Conservation (phyloP, 1,140 invertebrate genomes). For the Heterodera schachtii region DNA sequence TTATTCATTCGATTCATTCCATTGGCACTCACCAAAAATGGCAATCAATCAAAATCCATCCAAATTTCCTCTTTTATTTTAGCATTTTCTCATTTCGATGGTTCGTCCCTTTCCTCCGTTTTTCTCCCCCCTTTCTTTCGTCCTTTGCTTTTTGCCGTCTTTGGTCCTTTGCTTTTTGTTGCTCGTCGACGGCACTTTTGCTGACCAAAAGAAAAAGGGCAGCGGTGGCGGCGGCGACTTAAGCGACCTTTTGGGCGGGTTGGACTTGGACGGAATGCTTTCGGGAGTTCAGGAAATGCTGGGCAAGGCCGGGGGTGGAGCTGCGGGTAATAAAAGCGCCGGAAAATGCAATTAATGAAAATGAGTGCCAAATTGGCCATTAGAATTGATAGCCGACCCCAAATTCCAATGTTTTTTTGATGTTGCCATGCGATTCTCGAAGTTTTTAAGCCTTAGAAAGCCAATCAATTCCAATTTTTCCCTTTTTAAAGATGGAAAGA, state of each 20-base stretch:
- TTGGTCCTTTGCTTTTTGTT: background rate
- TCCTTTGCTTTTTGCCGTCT: background rate
- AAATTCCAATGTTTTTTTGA: no score
- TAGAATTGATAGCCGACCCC: no score
- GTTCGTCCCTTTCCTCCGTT: no score
- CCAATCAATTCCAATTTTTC: no score
- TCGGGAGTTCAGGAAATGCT: background rate
- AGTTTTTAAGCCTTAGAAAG: no score
- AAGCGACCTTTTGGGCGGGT: background rate
- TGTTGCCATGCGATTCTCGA: no score
- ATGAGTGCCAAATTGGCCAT: background rate
- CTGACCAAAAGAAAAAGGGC: background rate
- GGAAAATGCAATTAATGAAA: background rate
- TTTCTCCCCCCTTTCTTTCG: no score
- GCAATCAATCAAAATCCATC: no score
- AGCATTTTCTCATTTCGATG: no score
- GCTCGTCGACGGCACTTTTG: background rate
- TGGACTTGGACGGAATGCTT: slow-evolving; percentile 6
- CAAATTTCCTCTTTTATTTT: no score
- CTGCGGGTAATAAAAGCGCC: background rate
- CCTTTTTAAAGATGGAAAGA: background rate
- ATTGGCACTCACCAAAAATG: no score
- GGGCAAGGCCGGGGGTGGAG: background rate
- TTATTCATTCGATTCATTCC: no score
- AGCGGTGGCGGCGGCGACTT: background rate